Conservation (phyloP, 2,888 invertebrate species). For the Sepioteuthis lessoniana region DNA sequence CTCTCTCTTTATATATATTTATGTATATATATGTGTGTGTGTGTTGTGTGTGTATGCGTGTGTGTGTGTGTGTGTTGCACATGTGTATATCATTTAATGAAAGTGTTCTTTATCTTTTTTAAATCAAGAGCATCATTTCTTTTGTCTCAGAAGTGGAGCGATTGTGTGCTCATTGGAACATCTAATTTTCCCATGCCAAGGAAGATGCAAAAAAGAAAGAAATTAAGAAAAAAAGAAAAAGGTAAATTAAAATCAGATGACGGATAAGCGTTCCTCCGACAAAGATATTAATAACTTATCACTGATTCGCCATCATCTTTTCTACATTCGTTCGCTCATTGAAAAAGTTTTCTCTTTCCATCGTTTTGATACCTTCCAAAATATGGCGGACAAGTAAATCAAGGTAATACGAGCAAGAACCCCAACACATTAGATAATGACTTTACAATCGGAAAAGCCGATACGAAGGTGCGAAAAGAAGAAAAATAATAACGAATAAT, state of each 20-base stretch:
- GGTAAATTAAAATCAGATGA: background rate
- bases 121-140: background rate
- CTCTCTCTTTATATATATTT: no score
- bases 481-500: background rate
- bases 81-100: no score
- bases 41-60: no score
- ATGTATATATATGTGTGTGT: no score
- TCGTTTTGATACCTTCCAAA: background rate
- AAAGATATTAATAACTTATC: constrained; percentile 11
- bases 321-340: background rate
- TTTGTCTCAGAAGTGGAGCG: background rate
- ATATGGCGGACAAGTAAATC: background rate
- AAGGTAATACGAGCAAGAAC: background rate
- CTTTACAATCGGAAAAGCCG: background rate
- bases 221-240: background rate
- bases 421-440: constrained; percentile 11
- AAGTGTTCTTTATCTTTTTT: background rate
- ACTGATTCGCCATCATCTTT: background rate
- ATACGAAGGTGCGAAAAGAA: background rate
- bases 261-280: background rate
- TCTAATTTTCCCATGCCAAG: background rate
- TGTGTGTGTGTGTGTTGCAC: no score
- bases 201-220: background rate
- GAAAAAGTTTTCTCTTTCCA: background rate
- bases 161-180: background rate